phyloP scores from a whole-genome alignment of 2,888 invertebrate genomes.

The Eilema caniola region DNA sequence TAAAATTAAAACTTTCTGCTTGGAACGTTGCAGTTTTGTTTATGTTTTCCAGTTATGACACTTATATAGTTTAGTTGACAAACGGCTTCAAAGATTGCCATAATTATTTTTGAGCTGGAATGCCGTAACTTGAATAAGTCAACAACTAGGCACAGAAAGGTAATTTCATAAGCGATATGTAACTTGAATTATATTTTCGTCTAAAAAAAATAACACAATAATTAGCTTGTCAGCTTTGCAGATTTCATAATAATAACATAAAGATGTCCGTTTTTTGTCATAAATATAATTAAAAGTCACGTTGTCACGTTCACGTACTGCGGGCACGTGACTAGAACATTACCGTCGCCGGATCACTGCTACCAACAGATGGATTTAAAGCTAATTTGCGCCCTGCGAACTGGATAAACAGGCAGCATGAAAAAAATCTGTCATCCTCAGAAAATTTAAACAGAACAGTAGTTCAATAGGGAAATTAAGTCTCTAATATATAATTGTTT shows the following conservation, averaged over 20 bases:
- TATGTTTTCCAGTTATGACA: neutral
- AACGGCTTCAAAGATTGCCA: neutral
- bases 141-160: too few relatives aligned
- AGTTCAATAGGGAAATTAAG: too few relatives aligned
- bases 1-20: neutral
- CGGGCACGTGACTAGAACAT: slow-evolving; percentile 7
- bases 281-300: slow-evolving; percentile 36
- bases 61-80: neutral
- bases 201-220: neutral
- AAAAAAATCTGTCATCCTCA: too few relatives aligned
- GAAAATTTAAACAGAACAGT: too few relatives aligned
- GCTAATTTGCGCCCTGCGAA: slow-evolving; percentile 4
- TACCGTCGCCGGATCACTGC: slow-evolving; percentile 6
- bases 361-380: slow-evolving; percentile 2
- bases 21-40: neutral
- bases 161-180: too few relatives aligned
- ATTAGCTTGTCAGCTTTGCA: neutral
- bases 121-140: too few relatives aligned
- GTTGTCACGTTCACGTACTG: slow-evolving; percentile 7
- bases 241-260: slow-evolving; percentile 5
- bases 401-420: neutral
- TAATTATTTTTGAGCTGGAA: neutral
- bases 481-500: too few relatives aligned
- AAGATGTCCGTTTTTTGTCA: neutral
- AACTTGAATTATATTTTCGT: too few relatives aligned